Base-by-base conservation (phyloP, 2,113 vertebrate species). In the Atherinomorus stipes region DNA sequence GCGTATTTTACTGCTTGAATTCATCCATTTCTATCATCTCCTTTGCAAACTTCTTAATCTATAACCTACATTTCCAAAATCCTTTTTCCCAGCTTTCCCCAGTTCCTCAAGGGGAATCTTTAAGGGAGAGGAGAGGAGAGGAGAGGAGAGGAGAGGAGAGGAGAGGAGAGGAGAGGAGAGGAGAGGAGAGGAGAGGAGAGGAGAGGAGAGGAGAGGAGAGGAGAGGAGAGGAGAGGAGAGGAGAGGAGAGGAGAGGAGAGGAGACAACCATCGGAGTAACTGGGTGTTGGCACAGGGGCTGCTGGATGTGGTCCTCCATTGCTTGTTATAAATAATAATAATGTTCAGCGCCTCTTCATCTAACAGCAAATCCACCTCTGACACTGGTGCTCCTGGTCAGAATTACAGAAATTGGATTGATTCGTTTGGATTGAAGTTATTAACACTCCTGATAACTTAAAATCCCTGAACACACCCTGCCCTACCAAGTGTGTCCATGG, bases 211-310 rank as follows among this genome's bases (percentile, higher is more conserved):
- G 69, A 62, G 23, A 69, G 40, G 61, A 45, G 42, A 37, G 19
- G 49, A 74, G 61, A 65, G 23, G 34, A 64, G 72, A 25, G 47
- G 26, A 67, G 58, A 62, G 25, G 56, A 69, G 68, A 63, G 49
- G 67, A 45, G 42, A 37, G 19, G 49, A 74, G 61, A 65, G 23
- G 34, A 64, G 72, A 25, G 47, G 26, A 67, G 58, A 62, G 25
- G 56, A 69, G 65, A 54, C 54, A 74, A 66, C 62, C 78, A 83
- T 7, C 31, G 68, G 70, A 87, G 69, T 72, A 80, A 78, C 71
- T 88, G 89, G 86, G 89, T 92, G 90, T 87, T 85, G 85, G 84
- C 84, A 89, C 66, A 73, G 26, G 40, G 75, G 57, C 64, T 76
- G 52, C 42, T 79, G 44, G 72, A 75, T 88, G 81, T 79, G 81